Evolutionary conservation across 2,888 invertebrate species (phyloP).

Genomic region (Melinaea marsaeus): DNA sequence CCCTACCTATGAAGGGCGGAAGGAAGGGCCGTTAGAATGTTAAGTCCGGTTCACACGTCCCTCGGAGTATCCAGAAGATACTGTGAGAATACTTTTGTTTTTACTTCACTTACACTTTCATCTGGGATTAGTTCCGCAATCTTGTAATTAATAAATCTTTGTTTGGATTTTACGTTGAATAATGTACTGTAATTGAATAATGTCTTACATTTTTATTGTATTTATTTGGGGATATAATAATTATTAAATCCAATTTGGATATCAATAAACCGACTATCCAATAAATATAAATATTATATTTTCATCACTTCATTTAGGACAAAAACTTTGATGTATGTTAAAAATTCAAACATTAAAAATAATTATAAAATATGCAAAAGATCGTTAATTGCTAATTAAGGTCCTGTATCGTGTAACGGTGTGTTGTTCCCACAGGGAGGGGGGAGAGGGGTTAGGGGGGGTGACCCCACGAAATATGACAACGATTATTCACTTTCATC

Average conservation of each 20-base stretch:
- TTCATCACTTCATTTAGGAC: no score
- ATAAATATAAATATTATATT: no score
- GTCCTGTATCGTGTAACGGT: not conserved
- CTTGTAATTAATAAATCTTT: constrained; percentile 7
- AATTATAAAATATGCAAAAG: no score
- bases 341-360: no score
- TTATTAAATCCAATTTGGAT: no score
- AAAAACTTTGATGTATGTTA: no score
- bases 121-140: not conserved
- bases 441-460: constrained; percentile 14
- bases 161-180: not conserved
- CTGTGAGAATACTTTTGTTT: constrained; percentile 29
- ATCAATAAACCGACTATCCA: no score
- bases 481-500: constrained; percentile 61
- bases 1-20: constrained; percentile 33
- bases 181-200: not conserved
- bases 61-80: constrained; percentile 28
- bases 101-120: constrained; percentile 28
- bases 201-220: not conserved
- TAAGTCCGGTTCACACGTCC: constrained; percentile 44
- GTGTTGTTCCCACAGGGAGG: constrained; percentile 40
- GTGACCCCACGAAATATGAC: constrained; percentile 55
- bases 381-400: constrained; percentile 19
- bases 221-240: no score
- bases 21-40: constrained; percentile 45